These are phyloP conservation scores for Sarotherodon lohbergeri DNA, from an alignment of 2,113 vertebrate genomes.

Conservation along the genomic window DNA sequence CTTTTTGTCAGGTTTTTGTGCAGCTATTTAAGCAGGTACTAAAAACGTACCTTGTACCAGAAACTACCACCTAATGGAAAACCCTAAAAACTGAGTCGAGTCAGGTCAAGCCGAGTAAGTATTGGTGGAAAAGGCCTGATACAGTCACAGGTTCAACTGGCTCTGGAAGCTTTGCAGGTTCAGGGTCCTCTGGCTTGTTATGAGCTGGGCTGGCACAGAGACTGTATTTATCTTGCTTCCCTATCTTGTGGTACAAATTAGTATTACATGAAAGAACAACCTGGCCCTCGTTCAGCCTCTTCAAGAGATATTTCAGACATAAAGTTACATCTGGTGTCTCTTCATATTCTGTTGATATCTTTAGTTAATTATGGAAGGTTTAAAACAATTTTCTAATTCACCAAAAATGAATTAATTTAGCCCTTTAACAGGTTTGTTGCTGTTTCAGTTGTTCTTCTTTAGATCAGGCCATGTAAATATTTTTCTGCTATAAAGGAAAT, in stretches of 20 bases:
- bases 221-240: not conserved
- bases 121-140: not conserved
- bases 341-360: not conserved
- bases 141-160: not conserved
- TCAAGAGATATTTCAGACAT: not conserved
- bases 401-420: not conserved
- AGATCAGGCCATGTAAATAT: not conserved
- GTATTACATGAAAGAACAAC: not conserved
- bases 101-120: not conserved
- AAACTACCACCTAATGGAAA: not conserved
- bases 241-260: not conserved
- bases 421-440: not conserved
- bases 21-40: not conserved
- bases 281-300: not conserved
- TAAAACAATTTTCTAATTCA: not conserved
- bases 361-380: not conserved
- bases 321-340: not conserved
- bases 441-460: not conserved
- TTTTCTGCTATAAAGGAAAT: not conserved
- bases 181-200: not conserved
- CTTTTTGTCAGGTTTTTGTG: not conserved
- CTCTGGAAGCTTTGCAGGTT: not conserved
- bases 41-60: not conserved
- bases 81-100: not conserved
- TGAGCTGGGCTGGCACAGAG: not conserved